phyloP scores from a whole-genome alignment of 1,140 invertebrate genomes.

The Himalopsyche phryganea region DNA sequence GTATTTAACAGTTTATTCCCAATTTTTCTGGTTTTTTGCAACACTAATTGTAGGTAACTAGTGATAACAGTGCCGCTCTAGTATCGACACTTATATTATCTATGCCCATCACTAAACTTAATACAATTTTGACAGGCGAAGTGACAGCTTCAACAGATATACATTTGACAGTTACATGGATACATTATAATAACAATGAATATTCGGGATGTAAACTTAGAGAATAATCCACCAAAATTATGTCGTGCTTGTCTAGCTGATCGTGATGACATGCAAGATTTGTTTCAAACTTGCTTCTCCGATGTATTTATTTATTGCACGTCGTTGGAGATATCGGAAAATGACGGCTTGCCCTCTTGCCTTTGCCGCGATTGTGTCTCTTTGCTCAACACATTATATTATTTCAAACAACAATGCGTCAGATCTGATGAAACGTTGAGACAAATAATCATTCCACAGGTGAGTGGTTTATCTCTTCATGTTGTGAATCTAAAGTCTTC shows the following conservation, averaged over 20 bases:
- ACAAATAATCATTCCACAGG: slow-evolving; percentile 14
- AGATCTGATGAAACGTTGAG: slow-evolving; percentile 13
- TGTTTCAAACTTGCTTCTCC: slow-evolving; percentile 10
- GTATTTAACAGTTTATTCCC: too few species aligned
- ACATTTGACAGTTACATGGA: too few species aligned
- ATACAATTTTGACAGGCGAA: too few species aligned
- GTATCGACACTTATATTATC: too few species aligned
- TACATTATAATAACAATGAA: not conserved
- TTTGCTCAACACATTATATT: slow-evolving; percentile 13
- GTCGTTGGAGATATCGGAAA: slow-evolving; percentile 6
- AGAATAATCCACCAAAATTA: slow-evolving; percentile 8
- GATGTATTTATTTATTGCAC: slow-evolving; percentile 14
- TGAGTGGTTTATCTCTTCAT: not conserved
- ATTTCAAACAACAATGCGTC: slow-evolving; percentile 17
- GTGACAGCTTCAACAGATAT: too few species aligned
- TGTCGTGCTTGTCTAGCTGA: slow-evolving; percentile 11
- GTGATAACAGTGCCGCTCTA: too few species aligned
- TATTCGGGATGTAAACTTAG: not conserved
- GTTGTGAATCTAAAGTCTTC: not conserved
- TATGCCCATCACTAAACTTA: too few species aligned
- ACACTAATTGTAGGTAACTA: too few species aligned
- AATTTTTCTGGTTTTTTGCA: too few species aligned
- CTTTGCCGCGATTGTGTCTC: slow-evolving; percentile 8
- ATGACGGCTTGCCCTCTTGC: slow-evolving; percentile 9
- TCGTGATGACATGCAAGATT: slow-evolving; percentile 16